Base-by-base conservation (phyloP, 2,113 vertebrate species). In the Garra rufa region DNA sequence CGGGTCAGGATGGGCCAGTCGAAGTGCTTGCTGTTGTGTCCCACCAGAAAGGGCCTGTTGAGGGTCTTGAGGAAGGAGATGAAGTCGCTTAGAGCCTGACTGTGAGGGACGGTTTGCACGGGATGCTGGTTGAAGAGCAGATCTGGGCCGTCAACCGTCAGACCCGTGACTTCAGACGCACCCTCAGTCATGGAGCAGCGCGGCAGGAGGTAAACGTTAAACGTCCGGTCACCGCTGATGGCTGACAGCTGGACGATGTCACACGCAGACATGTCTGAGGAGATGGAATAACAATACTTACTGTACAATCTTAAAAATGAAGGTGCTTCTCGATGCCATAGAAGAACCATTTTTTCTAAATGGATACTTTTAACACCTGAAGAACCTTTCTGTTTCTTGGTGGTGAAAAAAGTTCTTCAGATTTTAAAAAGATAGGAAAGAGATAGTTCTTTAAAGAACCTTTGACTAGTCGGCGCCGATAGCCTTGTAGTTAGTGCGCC, bases 171-270 rank as follows among this genome's bases (percentile, higher is more conserved):
- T 0, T 6, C 1, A 0, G 4, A 77, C 46, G 92, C 93, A 0
- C 86, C 81, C 0, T 24, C 1, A 0, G 77, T 86, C 41, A 93
- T 81, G 3, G 24, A 0, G 9, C 38, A n/a, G 9, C 14, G 30
- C 3, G 94, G 93, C 15, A 93, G 59, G 26, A 63, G 71, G 90
- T 92, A 93, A 28, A 30, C 85, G 5, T 93, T 92, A 63, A 94
- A 94, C 28, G 15, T 11, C 9, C 0, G 50, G 0, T 77, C 26
- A 10, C 83, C 88, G 21, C 90, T 91, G 84, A 93, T 17, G 9
- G 93, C 93, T 0, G 89, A 87, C 52, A 94, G 11, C 90, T 94
- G 94, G 83, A 93, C 86, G 74, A 94, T 92, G 30, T 94, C 87
- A 88, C 92, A 93, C 9, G 4, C 13, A 0, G 0, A 0, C 0